Conservation (phyloP, 2,113 vertebrate species). For the Axis porcinus region DNA sequence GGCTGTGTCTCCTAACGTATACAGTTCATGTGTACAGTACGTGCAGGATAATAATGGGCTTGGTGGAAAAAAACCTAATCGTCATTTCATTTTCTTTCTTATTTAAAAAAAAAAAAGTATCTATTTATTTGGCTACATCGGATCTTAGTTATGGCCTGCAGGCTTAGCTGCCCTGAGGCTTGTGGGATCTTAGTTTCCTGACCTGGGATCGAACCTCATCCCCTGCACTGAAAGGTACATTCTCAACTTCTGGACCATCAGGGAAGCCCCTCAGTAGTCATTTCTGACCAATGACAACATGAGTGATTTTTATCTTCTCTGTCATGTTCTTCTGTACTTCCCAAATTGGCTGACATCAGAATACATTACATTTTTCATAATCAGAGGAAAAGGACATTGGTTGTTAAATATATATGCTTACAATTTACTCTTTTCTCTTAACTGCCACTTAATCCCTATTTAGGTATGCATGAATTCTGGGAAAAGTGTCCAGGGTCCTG, state of each 20-base stretch:
- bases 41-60: not conserved
- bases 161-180: not conserved
- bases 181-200: not conserved
- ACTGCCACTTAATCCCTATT: not conserved
- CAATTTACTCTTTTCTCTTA: not conserved
- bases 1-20: not conserved
- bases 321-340: not conserved
- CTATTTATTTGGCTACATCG: not conserved
- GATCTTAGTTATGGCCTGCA: not conserved
- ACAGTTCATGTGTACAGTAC: not conserved
- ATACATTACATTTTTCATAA: not conserved
- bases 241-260: not conserved
- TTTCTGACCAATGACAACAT: not conserved
- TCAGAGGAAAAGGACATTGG: not conserved
- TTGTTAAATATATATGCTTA: not conserved
- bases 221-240: not conserved
- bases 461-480: not conserved
- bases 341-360: not conserved
- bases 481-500: not conserved
- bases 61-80: not conserved
- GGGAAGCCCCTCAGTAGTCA: not conserved
- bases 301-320: not conserved
- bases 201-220: not conserved
- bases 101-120: not conserved
- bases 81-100: not conserved